Conservation (phyloP, 2,113 vertebrate genomes). For the Festucalex cinctus region DNA sequence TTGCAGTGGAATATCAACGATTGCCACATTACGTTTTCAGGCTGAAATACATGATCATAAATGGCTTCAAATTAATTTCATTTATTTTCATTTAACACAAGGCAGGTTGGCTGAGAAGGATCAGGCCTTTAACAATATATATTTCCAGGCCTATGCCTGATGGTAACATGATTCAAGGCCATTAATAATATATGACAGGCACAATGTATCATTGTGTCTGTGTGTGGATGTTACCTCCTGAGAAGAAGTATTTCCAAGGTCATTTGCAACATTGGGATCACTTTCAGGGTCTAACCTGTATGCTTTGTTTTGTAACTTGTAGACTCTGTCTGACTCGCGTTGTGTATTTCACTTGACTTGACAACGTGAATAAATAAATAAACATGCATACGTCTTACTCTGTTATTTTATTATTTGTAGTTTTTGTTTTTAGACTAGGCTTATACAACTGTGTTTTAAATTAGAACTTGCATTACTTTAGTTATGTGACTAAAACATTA, state of each 20-base stretch:
- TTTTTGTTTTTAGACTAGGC: not conserved
- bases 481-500: not conserved
- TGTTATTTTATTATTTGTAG: not conserved
- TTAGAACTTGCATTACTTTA: not conserved
- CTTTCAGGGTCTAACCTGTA: constrained; percentile 14
- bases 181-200: constrained; percentile 77
- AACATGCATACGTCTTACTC: not conserved
- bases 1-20: too few relatives aligned
- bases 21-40: too few relatives aligned
- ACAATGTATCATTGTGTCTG: constrained; percentile 68
- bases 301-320: not conserved
- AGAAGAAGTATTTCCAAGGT: constrained; percentile 60
- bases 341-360: too few relatives aligned
- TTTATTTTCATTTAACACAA: not conserved
- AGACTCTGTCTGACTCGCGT: not conserved
- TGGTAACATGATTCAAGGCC: constrained; percentile 70
- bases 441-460: not conserved
- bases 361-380: too few relatives aligned
- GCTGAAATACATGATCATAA: not conserved
- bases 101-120: not conserved
- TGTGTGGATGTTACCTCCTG: constrained; percentile 47
- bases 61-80: not conserved
- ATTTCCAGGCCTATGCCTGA: constrained; percentile 35
- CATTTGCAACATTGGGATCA: constrained; percentile 38
- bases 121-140: constrained; percentile 10